phyloP scores from a whole-genome alignment of 2,113 vertebrate species.

The Polypterus bichir region DNA sequence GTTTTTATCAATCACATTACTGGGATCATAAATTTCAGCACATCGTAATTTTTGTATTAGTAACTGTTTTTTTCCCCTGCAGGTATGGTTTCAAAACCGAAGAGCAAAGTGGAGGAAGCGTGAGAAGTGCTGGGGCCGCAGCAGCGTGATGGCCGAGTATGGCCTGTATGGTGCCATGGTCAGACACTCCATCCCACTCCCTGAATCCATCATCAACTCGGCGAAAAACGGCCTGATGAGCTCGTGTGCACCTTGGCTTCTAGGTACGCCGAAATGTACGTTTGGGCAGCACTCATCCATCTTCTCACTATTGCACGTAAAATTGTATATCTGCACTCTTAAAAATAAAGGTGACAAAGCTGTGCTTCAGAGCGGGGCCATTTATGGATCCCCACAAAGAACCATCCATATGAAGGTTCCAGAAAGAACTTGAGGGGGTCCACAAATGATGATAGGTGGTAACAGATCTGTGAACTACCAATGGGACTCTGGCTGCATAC shows the following conservation, averaged over 20 bases:
- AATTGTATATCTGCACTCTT: neutral
- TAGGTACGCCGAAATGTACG: constrained; percentile 55
- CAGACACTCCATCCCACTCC: constrained; percentile 84
- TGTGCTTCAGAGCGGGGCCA: no score
- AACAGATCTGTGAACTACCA: no score
- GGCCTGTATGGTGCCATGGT: constrained; percentile 94
- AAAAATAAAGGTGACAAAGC: neutral
- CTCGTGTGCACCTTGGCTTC: constrained; percentile 84
- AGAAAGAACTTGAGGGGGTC: no score
- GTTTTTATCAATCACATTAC: no score
- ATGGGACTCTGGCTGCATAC: no score
- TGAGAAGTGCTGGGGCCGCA: constrained; percentile 91
- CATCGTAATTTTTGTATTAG: no score
- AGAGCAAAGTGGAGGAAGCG: constrained; percentile 89
- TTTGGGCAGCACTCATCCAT: no score
- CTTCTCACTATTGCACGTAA: no score
- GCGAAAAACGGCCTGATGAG: constrained; percentile 72
- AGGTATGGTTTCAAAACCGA: constrained; percentile 97
- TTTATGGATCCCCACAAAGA: neutral
- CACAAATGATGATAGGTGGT: no score
- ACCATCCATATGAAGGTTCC: no score
- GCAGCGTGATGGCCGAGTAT: constrained; percentile 91
- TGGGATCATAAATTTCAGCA: no score
- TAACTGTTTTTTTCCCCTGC: neutral
- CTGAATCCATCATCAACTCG: constrained; percentile 76